These are phyloP conservation scores for Sphaeridia pumilis DNA, from an alignment of 2,888 invertebrate species.

Conservation along the genomic window DNA sequence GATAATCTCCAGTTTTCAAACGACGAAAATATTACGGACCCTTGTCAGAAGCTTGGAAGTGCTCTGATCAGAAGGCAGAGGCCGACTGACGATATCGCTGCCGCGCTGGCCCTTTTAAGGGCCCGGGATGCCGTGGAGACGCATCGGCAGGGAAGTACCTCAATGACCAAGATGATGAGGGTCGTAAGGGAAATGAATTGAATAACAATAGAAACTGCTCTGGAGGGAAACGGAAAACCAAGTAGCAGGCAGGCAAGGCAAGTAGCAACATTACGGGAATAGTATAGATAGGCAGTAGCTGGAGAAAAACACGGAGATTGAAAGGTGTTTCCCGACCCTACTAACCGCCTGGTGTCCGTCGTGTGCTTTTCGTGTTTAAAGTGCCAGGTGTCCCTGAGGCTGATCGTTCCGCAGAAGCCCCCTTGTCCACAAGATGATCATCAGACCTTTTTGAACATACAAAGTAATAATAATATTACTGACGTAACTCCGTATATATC, in stretches of 20 bases:
- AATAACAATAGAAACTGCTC: not conserved
- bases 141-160: not conserved
- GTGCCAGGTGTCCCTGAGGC: constrained; percentile 16
- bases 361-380: constrained; percentile 19
- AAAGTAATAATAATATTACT: too few species aligned
- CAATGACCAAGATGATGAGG: not conserved
- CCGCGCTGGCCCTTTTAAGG: constrained; percentile 1
- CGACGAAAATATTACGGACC: too few species aligned
- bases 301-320: constrained; percentile 12
- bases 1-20: not conserved
- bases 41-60: too few species aligned
- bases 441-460: not conserved
- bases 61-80: not conserved
- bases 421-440: not conserved
- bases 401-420: not conserved
- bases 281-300: too few species aligned
- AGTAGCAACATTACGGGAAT: too few species aligned
- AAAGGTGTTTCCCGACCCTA: constrained; percentile 17
- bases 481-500: not conserved
- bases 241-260: too few species aligned
- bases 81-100: not conserved
- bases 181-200: constrained; percentile 1
- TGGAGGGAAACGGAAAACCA: not conserved
- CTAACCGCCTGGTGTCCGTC: constrained; percentile 18
- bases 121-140: not conserved